A percentile compares a stretch with the other conserved stretches of the same genome.
Conservation (phyloP, 1,140 invertebrate species). For the Dendroctonus ponderosae region DNA sequence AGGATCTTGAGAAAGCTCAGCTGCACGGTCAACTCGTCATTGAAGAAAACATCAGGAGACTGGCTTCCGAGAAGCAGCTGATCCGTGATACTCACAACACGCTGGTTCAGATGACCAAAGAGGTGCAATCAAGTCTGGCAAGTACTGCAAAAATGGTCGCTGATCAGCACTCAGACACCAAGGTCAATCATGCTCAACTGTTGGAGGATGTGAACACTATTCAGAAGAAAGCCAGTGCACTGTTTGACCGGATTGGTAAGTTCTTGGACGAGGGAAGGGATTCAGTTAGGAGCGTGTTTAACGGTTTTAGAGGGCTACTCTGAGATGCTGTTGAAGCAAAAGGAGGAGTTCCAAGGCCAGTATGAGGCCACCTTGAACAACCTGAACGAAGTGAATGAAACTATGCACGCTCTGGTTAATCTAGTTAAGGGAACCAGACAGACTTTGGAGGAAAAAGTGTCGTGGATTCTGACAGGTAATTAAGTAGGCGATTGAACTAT, state of each 20-base stretch:
- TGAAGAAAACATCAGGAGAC: slow-evolving; percentile 57
- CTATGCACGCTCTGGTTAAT: slow-evolving; percentile 57
- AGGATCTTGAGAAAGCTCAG: slow-evolving; percentile 56
- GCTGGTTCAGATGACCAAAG: slow-evolving; percentile 57
- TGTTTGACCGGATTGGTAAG: slow-evolving; percentile 59
- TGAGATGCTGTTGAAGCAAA: slow-evolving; percentile 57
- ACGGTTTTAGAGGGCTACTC: slow-evolving; percentile 53
- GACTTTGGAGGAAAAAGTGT: slow-evolving; percentile 57
- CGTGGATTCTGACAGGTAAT: slow-evolving; percentile 55
- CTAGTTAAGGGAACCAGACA: slow-evolving; percentile 55
- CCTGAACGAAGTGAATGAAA: slow-evolving; percentile 61
- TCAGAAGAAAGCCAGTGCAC: slow-evolving; percentile 55
- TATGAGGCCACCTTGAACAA: slow-evolving; percentile 60
- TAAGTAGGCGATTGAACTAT: not conserved
- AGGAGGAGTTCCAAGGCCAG: slow-evolving; percentile 55
- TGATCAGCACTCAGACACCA: slow-evolving; percentile 52
- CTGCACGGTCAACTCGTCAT: slow-evolving; percentile 54
- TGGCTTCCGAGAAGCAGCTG: slow-evolving; percentile 61
- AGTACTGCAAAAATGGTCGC: slow-evolving; percentile 54
- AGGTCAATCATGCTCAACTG: slow-evolving; percentile 57
- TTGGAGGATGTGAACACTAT: slow-evolving; percentile 59
- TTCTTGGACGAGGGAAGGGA: not conserved
- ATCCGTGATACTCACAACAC: slow-evolving; percentile 61
- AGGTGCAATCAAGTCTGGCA: slow-evolving; percentile 59
- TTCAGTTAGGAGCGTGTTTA: not conserved